Conservation (phyloP, 2,113 vertebrate species). For the Ptychochromis oligacanthus region DNA sequence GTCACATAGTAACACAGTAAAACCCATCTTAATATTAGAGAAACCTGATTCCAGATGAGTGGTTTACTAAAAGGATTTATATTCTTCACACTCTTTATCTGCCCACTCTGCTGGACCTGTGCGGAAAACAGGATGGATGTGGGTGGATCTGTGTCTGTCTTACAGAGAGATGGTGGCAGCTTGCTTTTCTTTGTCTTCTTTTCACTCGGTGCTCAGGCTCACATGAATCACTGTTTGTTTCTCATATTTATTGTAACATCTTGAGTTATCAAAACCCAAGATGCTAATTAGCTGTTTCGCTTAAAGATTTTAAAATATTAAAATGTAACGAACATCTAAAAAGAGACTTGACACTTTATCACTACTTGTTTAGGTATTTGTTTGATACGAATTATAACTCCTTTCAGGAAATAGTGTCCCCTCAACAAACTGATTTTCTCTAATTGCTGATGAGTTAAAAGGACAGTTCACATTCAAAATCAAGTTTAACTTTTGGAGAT, state of each 20-base stretch:
- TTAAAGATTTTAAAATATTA: not conserved
- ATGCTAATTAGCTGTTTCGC: not conserved
- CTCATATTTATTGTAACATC: not conserved
- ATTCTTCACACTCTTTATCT: not conserved
- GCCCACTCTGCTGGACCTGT: not conserved
- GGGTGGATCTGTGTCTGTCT: not conserved
- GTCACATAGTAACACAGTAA: no score
- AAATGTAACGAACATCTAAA: not conserved
- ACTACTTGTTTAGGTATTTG: not conserved
- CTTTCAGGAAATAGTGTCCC: no score
- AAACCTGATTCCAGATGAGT: not conserved
- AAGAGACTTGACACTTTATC: not conserved
- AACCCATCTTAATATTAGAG: not conserved
- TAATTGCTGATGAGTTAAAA: no score
- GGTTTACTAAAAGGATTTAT: not conserved
- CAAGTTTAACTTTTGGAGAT: no score
- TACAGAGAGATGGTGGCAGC: not conserved
- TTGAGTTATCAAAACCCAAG: not conserved
- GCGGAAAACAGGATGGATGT: not conserved
- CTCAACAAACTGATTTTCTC: no score
- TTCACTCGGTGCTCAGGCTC: not conserved
- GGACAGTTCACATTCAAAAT: no score
- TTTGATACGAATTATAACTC: not conserved
- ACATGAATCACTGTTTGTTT: not conserved
- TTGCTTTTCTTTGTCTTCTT: not conserved